phyloP scores from a whole-genome alignment of 2,888 invertebrate species.

The Napeogenes inachia region DNA sequence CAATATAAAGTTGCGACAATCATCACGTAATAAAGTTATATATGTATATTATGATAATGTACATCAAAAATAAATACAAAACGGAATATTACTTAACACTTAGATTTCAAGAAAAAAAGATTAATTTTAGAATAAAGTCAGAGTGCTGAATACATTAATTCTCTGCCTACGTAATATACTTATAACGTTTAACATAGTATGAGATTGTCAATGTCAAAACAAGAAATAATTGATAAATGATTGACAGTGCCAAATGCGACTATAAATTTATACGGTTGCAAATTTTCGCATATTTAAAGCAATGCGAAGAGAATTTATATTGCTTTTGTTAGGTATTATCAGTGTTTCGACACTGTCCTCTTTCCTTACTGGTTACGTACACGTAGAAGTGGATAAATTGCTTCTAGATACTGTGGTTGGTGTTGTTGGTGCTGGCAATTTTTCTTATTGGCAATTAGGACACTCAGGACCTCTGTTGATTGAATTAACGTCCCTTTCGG shows the following conservation, averaged over 20 bases:
- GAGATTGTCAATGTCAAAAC: background rate
- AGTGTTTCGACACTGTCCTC: slow-evolving; percentile 59
- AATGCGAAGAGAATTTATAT: slow-evolving; percentile 63
- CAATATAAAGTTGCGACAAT: too few species aligned
- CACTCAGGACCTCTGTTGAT: slow-evolving; percentile 58
- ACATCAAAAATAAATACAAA: too few species aligned
- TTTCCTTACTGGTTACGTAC: slow-evolving; percentile 50
- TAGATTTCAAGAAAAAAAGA: too few species aligned
- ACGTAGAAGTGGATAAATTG: slow-evolving; percentile 50
- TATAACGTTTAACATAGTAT: too few species aligned
- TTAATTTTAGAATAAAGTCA: too few species aligned
- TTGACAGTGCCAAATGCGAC: background rate
- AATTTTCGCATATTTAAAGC: slow-evolving; percentile 34
- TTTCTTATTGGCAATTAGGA: slow-evolving; percentile 68
- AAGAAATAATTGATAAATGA: background rate
- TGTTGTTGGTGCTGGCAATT: slow-evolving; percentile 62
- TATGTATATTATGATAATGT: too few species aligned
- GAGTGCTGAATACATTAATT: too few species aligned
- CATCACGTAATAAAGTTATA: too few species aligned
- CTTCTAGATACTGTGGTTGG: slow-evolving; percentile 61
- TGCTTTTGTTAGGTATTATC: slow-evolving; percentile 59
- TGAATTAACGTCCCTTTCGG: slow-evolving; percentile 56
- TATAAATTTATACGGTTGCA: background rate
- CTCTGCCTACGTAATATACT: too few species aligned
- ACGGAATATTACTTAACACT: too few species aligned